Conservation (phyloP, 2,888 invertebrate species). For the Plusia festucae region DNA sequence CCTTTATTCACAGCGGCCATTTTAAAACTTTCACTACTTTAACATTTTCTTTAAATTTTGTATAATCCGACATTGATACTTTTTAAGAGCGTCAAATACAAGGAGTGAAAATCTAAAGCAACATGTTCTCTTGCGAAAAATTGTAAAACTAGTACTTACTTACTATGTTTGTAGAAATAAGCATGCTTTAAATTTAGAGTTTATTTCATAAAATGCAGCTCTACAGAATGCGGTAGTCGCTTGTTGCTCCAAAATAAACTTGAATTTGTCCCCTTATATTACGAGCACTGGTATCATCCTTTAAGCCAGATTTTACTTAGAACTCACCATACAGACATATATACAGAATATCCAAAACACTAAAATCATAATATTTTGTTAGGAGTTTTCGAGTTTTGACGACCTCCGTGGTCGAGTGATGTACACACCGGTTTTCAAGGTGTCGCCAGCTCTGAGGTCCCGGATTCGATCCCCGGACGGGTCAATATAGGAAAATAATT, state of each 20-base stretch:
- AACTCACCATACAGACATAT: background rate
- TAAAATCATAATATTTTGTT: too few species aligned
- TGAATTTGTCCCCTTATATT: slow-evolving; percentile 32
- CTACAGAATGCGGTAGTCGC: slow-evolving; percentile 10
- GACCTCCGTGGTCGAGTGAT: too few species aligned
- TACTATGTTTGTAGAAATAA: background rate
- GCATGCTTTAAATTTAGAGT: slow-evolving; percentile 10
- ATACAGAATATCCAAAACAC: background rate
- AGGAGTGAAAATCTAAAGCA: background rate
- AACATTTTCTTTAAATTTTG: background rate
- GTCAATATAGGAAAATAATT: too few species aligned
- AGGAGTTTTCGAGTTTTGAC: too few species aligned
- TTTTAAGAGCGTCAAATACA: background rate
- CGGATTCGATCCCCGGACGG: too few species aligned
- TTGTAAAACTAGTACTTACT: background rate
- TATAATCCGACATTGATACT: background rate
- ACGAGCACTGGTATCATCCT: slow-evolving; percentile 33
- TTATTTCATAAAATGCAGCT: slow-evolving; percentile 15
- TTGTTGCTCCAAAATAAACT: slow-evolving; percentile 34
- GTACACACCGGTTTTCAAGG: too few species aligned
- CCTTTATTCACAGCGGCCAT: background rate
- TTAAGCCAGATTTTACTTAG: slow-evolving; percentile 37
- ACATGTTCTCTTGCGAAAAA: background rate
- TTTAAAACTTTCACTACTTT: background rate
- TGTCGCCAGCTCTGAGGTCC: too few species aligned